phyloP scores from a whole-genome alignment of 2,888 invertebrate species.

The Teleogryllus oceanicus region DNA sequence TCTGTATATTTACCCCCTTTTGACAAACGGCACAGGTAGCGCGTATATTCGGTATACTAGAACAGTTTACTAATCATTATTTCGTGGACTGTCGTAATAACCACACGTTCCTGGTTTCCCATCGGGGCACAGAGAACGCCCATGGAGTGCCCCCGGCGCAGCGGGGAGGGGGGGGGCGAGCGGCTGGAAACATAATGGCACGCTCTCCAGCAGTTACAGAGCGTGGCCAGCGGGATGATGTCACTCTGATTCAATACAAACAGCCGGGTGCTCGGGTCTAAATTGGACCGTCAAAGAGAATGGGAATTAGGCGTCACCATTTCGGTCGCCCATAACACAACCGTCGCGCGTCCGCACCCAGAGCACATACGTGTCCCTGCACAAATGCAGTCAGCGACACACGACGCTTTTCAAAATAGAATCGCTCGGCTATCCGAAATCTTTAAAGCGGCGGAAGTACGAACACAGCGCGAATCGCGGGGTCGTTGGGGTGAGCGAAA shows the following conservation, averaged over 20 bases:
- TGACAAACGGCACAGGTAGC: too few relatives aligned
- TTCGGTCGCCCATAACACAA: conserved; percentile 8
- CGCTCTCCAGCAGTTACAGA: conserved; percentile 10
- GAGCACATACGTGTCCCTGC: background rate
- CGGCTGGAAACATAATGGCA: conserved; percentile 7
- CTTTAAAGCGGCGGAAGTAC: too few relatives aligned
- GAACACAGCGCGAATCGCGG: too few relatives aligned
- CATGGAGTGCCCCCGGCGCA: background rate
- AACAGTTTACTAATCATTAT: too few relatives aligned
- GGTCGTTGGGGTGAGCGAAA: too few relatives aligned
- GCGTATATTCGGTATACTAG: too few relatives aligned
- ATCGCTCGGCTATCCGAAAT: background rate
- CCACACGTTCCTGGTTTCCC: too few relatives aligned
- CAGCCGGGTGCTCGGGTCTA: conserved; percentile 4
- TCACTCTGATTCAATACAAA: conserved; percentile 9
- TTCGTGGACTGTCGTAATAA: too few relatives aligned
- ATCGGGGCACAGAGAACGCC: too few relatives aligned
- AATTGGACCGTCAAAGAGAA: conserved; percentile 18
- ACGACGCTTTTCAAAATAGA: background rate
- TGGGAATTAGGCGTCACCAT: conserved; percentile 18
- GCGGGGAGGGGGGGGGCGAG: background rate
- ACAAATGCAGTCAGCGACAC: background rate
- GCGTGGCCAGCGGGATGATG: conserved; percentile 9
- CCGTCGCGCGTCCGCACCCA: background rate
- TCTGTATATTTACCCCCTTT: too few relatives aligned